Conservation (phyloP, 2,797 vertebrate genomes). For the Leptatherina wallacei region DNA sequence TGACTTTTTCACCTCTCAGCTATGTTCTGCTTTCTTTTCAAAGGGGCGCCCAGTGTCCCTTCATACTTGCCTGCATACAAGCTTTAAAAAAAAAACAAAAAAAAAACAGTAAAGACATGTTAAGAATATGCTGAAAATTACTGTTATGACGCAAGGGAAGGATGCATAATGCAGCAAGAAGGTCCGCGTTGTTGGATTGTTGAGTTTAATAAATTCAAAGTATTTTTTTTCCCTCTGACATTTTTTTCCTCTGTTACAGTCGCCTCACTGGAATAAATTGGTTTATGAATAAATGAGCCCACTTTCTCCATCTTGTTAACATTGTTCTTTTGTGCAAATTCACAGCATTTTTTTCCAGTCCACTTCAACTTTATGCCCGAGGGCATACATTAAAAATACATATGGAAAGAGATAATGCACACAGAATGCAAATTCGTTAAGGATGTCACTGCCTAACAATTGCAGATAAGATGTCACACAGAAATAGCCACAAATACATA, state of each 20-base stretch:
- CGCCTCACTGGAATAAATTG: slow-evolving; percentile 87
- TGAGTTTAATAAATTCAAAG: slow-evolving; percentile 86
- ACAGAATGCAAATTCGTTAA: slow-evolving; percentile 84
- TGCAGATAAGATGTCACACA: slow-evolving; percentile 72
- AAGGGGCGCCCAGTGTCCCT: slow-evolving; percentile 63
- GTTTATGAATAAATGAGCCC: slow-evolving; percentile 88
- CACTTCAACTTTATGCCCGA: slow-evolving; percentile 87
- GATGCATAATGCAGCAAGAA: slow-evolving; percentile 70
- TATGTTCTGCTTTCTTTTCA: slow-evolving; percentile 76
- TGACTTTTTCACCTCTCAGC: slow-evolving; percentile 82
- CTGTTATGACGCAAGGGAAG: slow-evolving; percentile 68
- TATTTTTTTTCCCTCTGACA: slow-evolving; percentile 73
- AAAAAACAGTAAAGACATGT: slow-evolving; percentile 61
- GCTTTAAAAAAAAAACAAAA: slow-evolving; percentile 26
- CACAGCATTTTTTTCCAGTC: slow-evolving; percentile 80
- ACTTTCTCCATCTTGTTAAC: slow-evolving; percentile 86
- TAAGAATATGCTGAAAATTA: slow-evolving; percentile 73
- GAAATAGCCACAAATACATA: slow-evolving; percentile 61
- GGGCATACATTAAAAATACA: slow-evolving; percentile 90
- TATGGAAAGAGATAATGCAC: slow-evolving; percentile 85
- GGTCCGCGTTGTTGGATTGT: slow-evolving; percentile 72
- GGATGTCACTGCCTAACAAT: slow-evolving; percentile 78
- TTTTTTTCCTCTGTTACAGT: slow-evolving; percentile 77
- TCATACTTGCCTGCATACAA: slow-evolving; percentile 54
- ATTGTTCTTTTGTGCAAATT: slow-evolving; percentile 87